phyloP scores from a whole-genome alignment of 1,140 invertebrate genomes.

The Anastrepha ludens region DNA sequence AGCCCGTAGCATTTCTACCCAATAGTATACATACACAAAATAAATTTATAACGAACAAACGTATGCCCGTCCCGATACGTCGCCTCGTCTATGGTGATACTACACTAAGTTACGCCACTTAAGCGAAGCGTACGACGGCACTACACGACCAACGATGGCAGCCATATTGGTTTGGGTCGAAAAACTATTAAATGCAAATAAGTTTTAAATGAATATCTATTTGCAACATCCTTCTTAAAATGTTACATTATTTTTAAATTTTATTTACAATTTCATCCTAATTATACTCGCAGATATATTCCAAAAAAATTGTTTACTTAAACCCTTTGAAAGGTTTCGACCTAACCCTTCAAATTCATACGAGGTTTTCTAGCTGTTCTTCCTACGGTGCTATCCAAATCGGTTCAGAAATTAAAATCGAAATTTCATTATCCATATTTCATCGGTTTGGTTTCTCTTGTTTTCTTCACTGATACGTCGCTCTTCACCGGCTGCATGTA shows the following conservation, averaged over 20 bases:
- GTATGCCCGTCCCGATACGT: conserved; percentile 11
- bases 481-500: conserved; percentile 2
- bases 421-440: neutral
- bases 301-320: neutral
- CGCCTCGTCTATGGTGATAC: neutral
- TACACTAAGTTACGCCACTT: neutral
- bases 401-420: neutral
- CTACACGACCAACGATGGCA: neutral
- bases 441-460: conserved; percentile 21
- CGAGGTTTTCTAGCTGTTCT: neutral
- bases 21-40: neutral
- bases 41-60: neutral
- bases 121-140: conserved; percentile 6
- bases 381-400: conserved; percentile 2
- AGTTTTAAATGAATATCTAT: no score
- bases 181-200: neutral
- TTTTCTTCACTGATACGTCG: neutral
- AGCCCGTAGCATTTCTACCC: neutral
- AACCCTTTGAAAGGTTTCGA: neutral
- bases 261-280: no score
- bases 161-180: conserved; percentile 48
- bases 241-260: no score
- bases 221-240: no score
- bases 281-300: no score
- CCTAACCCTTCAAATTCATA: neutral